A percentile compares a stretch with the other conserved stretches of the same genome.
Evolutionary conservation across 2,113 vertebrate species (phyloP).

Genomic region (Cairina moschata): DNA sequence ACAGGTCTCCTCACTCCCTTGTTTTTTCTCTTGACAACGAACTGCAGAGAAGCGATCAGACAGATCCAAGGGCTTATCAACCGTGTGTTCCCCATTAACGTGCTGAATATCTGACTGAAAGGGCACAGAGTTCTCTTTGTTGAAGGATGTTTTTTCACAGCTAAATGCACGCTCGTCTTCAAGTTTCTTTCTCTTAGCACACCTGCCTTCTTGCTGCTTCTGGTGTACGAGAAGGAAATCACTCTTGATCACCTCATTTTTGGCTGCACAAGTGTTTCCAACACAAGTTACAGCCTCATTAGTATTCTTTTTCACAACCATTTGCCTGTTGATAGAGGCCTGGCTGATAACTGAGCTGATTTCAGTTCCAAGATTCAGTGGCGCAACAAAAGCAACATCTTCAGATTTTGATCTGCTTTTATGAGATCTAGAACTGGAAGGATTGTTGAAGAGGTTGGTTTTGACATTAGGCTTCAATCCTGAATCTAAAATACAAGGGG

Average conservation of each 20-base stretch:
- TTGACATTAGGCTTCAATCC: constrained; percentile 67
- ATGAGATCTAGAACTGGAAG: constrained; percentile 64
- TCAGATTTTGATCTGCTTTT: constrained; percentile 77
- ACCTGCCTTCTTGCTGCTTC: constrained; percentile 60
- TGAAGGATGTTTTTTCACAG: constrained; percentile 72
- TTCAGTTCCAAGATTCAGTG: constrained; percentile 61
- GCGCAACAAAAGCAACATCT: constrained; percentile 70
- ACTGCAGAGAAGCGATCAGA: constrained; percentile 78
- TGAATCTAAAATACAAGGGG: constrained; percentile 77
- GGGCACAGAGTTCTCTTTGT: constrained; percentile 78
- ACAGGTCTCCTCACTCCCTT: constrained; percentile 58
- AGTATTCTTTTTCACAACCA: constrained; percentile 60
- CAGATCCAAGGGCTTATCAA: constrained; percentile 79
- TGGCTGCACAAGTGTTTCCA: constrained; percentile 5
- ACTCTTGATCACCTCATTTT: constrained; percentile 22
- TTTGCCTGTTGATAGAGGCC: constrained; percentile 58
- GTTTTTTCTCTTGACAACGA: constrained; percentile 71
- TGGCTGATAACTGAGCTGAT: constrained; percentile 66
- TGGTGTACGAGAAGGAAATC: background rate
- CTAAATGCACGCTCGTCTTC: constrained; percentile 66
- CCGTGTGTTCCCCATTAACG: constrained; percentile 63
- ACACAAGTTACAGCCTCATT: constrained; percentile 48
- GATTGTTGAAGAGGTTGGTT: constrained; percentile 58
- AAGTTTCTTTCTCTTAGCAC: constrained; percentile 76
- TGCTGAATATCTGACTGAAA: background rate